phyloP scores from a whole-genome alignment of 2,797 vertebrate genomes.

The Chelon auratus region DNA sequence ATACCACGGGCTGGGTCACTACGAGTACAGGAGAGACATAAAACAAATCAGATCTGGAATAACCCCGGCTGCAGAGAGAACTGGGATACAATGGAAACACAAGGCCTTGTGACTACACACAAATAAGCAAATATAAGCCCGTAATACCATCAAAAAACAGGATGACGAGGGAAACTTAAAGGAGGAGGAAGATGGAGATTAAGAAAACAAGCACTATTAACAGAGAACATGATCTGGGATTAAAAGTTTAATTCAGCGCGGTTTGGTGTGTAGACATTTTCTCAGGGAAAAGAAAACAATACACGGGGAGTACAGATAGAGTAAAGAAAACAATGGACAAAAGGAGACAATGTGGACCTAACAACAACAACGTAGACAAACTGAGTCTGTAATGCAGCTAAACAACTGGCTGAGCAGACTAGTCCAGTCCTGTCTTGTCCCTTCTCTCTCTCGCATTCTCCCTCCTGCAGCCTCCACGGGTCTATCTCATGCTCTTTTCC shows the following conservation, averaged over 20 bases:
- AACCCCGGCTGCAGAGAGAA: conserved; percentile 65
- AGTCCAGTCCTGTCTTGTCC: conserved; percentile 77
- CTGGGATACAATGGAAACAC: conserved; percentile 59
- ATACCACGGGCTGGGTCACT: conserved; percentile 81
- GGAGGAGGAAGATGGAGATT: not conserved
- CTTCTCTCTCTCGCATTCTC: conserved; percentile 49
- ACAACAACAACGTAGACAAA: conserved; percentile 60
- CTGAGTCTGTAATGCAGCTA: conserved; percentile 68
- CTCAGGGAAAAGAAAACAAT: conserved; percentile 1
- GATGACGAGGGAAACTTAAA: conserved; percentile 1
- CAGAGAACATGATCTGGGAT: conserved; percentile 30
- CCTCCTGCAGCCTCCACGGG: conserved; percentile 59
- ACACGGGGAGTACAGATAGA: conserved; percentile 19
- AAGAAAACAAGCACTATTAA: conserved; percentile 8
- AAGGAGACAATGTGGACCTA: conserved; percentile 50
- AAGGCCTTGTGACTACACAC: conserved; percentile 46
- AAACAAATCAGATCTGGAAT: conserved; percentile 80
- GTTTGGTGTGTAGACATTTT: conserved; percentile 10
- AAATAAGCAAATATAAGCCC: conserved; percentile 40
- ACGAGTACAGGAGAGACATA: conserved; percentile 82
- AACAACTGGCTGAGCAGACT: conserved; percentile 74
- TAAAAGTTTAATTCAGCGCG: conserved; percentile 15
- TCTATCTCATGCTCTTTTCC: conserved; percentile 72
- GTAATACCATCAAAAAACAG: not conserved
- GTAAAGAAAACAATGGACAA: conserved; percentile 42